Percentiles rank a stretch among this genome's conserved stretches.
Conservation (phyloP, 2,797 vertebrate species). For the Enteromius viviparus region DNA sequence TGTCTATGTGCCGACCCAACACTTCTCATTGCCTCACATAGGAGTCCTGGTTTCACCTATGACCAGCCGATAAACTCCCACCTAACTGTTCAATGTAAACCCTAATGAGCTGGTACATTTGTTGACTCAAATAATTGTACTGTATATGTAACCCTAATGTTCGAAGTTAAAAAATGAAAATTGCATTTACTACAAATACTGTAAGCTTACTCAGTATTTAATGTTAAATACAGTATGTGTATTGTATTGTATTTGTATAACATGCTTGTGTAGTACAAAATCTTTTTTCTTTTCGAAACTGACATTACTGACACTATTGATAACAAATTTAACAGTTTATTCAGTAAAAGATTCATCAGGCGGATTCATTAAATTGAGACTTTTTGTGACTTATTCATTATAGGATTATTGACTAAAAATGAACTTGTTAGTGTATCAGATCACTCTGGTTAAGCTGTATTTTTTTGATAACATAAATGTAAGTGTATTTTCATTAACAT, state of each 20-base stretch:
- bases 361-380: not conserved
- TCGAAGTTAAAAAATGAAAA: not conserved
- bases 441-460: not conserved
- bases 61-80: not conserved
- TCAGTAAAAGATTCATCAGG: not conserved
- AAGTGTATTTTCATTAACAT: not conserved
- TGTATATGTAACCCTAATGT: not conserved
- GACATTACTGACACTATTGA: not conserved
- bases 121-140: not conserved
- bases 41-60: constrained; percentile 20
- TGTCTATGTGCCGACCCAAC: not conserved
- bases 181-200: not conserved
- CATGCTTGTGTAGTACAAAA: not conserved
- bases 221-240: not conserved
- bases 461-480: not conserved
- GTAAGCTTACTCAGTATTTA: not conserved
- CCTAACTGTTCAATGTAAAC: not conserved
- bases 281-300: not conserved
- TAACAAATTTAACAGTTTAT: not conserved
- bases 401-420: not conserved
- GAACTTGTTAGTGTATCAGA: not conserved
- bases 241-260: too few relatives aligned
- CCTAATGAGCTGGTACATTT: not conserved
- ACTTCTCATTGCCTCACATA: constrained; percentile 3
- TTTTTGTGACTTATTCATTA: not conserved